Evolutionary conservation across 1,140 invertebrate species (phyloP).

Genomic region (Drosophila pectinifera): DNA sequence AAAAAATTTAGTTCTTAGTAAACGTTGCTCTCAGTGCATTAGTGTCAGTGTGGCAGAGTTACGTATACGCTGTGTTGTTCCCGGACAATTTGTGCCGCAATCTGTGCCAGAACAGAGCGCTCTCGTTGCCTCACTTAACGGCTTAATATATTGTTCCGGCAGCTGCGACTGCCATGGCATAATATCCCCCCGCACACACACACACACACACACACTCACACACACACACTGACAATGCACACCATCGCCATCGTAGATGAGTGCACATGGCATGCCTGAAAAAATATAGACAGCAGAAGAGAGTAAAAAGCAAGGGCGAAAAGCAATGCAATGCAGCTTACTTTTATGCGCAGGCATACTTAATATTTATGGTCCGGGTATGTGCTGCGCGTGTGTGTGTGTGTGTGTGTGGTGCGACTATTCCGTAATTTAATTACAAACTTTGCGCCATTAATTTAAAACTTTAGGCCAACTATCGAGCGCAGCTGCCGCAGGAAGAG

Average conservation of each 20-base stretch:
- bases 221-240: slow-evolving; percentile 1
- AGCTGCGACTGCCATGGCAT: slow-evolving; percentile 66
- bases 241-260: slow-evolving; percentile 34
- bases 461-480: slow-evolving; percentile 74
- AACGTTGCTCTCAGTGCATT: slow-evolving; percentile 6
- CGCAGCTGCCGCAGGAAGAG: slow-evolving; percentile 58
- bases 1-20: neutral
- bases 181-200: slow-evolving; percentile 49
- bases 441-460: slow-evolving; percentile 78
- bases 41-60: slow-evolving; percentile 27
- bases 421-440: slow-evolving; percentile 81
- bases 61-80: slow-evolving; percentile 73
- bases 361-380: slow-evolving; percentile 51
- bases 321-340: slow-evolving; percentile 63
- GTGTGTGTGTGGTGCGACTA: slow-evolving; percentile 33
- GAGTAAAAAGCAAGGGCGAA: slow-evolving; percentile 56
- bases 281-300: slow-evolving; percentile 53
- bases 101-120: slow-evolving; percentile 63
- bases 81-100: slow-evolving; percentile 61
- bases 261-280: slow-evolving; percentile 55
- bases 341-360: slow-evolving; percentile 47
- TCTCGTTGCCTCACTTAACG: slow-evolving; percentile 74
- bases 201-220: slow-evolving; percentile 2
- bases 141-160: slow-evolving; percentile 82
- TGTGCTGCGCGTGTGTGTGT: slow-evolving; percentile 12